Evolutionary conservation across 2,797 vertebrate genomes (phyloP).

Genomic region (Momotus momota): DNA sequence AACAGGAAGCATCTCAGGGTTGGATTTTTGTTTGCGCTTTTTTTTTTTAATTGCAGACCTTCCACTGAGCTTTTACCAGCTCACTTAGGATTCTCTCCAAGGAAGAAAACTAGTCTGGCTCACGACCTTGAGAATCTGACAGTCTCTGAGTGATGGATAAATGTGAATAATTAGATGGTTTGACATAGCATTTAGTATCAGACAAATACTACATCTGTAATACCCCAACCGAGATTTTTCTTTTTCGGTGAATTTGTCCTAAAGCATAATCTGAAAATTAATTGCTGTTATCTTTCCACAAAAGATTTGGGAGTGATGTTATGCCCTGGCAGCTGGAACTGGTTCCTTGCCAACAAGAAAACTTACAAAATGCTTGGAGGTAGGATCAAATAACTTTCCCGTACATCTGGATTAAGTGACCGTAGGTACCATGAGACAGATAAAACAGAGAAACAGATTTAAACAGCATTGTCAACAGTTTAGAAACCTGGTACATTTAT

Average conservation of each 20-base stretch:
- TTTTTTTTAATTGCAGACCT: not conserved
- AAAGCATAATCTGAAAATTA: not conserved
- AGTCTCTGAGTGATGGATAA: not conserved
- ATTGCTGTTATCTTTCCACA: not conserved
- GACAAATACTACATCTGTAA: not conserved
- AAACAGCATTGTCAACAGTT: not conserved
- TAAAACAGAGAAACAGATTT: not conserved
- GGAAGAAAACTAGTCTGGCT: not conserved
- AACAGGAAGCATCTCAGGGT: not conserved
- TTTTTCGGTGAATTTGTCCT: not conserved
- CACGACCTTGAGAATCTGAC: not conserved
- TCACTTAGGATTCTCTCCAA: not conserved
- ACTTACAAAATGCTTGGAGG: slow-evolving; percentile 83
- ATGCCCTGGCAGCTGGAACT: slow-evolving; percentile 79
- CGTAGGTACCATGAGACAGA: not conserved
- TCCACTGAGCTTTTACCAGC: not conserved
- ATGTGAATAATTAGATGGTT: not conserved
- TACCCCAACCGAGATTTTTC: not conserved
- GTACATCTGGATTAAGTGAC: not conserved
- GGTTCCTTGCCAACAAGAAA: slow-evolving; percentile 75
- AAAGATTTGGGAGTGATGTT: slow-evolving; percentile 81
- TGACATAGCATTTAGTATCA: not conserved
- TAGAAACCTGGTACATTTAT: not conserved
- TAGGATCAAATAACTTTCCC: slow-evolving; percentile 47
- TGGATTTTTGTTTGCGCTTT: not conserved